A percentile compares a stretch with the other conserved stretches of the same genome.
Evolutionary conservation across 2,888 invertebrate species (phyloP).

Genomic region (Melanchra persicariae): DNA sequence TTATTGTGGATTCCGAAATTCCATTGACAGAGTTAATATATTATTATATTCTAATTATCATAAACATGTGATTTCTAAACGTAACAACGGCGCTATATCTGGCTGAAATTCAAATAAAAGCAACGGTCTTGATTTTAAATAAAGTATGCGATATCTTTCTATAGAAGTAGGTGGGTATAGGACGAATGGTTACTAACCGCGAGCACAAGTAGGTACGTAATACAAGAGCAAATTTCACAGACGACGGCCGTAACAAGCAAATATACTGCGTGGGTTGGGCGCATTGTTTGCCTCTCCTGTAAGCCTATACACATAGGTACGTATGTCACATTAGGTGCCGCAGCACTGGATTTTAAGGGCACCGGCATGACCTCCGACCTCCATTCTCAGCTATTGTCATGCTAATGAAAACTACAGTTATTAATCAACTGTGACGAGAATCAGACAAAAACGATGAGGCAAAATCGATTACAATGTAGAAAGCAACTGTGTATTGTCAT

Average conservation of each 20-base stretch:
- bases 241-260: constrained; percentile 77
- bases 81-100: constrained; percentile 57
- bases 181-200: constrained; percentile 70
- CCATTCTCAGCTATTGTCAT: constrained; percentile 84
- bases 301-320: constrained; percentile 67
- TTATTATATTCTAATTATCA: constrained; percentile 70
- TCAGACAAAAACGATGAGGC: constrained; percentile 50
- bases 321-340: constrained; percentile 68
- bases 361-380: constrained; percentile 84
- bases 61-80: constrained; percentile 77
- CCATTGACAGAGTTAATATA: constrained; percentile 38
- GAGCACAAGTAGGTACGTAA: constrained; percentile 68
- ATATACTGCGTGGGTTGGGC: constrained; percentile 84
- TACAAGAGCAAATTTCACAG: constrained; percentile 79
- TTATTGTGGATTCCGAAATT: constrained; percentile 46
- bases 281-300: constrained; percentile 83
- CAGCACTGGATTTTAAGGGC: constrained; percentile 82
- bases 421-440: constrained; percentile 78
- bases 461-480: constrained; percentile 51
- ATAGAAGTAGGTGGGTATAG: constrained; percentile 46
- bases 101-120: constrained; percentile 76
- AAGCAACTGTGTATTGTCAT: constrained; percentile 51
- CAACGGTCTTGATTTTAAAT: constrained; percentile 72
- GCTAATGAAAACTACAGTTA: constrained; percentile 76
- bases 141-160: constrained; percentile 64